A percentile compares a stretch with the other conserved stretches of the same genome.
Evolutionary conservation across 2,113 vertebrate species (phyloP).

Genomic region (Gila orcuttii): DNA sequence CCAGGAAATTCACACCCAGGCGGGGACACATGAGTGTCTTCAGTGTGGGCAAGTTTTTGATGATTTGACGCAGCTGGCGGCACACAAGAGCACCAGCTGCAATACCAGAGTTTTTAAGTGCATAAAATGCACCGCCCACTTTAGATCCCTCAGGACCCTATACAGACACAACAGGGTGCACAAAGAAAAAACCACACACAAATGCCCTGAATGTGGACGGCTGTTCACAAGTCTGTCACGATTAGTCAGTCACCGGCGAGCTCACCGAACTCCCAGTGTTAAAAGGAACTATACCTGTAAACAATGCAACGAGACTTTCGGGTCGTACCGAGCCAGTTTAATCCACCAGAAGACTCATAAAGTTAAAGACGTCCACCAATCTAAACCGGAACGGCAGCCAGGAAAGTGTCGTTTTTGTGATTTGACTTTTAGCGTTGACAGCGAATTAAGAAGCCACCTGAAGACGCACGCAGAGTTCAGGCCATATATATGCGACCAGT

Average conservation of each 20-base stretch:
- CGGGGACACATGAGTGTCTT: slow-evolving; percentile 28
- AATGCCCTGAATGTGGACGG: slow-evolving; percentile 57
- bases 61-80: accelerated
- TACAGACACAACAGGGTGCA: slow-evolving; percentile 55
- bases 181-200: slow-evolving; percentile 53
- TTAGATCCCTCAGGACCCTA: slow-evolving; percentile 50
- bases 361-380: slow-evolving; percentile 52
- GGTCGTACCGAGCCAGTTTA: slow-evolving; percentile 63
- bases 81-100: slow-evolving; percentile 48
- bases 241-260: slow-evolving; percentile 46
- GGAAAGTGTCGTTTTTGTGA: slow-evolving; percentile 73
- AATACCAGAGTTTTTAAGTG: slow-evolving; percentile 54
- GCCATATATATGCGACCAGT: slow-evolving; percentile 69
- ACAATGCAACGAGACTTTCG: slow-evolving; percentile 66
- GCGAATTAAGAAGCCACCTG: slow-evolving; percentile 74
- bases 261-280: slow-evolving; percentile 40
- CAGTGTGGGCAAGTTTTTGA: slow-evolving; percentile 47
- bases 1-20: slow-evolving; percentile 64
- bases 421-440: slow-evolving; percentile 68
- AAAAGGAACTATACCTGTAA: slow-evolving; percentile 63
- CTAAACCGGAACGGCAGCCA: slow-evolving; percentile 36
- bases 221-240: slow-evolving; percentile 50
- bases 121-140: slow-evolving; percentile 52
- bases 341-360: slow-evolving; percentile 64
- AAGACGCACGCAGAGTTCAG: slow-evolving; percentile 65